Evolutionary conservation across 2,888 invertebrate genomes (phyloP).

Genomic region (Synergus gifuensis): DNA sequence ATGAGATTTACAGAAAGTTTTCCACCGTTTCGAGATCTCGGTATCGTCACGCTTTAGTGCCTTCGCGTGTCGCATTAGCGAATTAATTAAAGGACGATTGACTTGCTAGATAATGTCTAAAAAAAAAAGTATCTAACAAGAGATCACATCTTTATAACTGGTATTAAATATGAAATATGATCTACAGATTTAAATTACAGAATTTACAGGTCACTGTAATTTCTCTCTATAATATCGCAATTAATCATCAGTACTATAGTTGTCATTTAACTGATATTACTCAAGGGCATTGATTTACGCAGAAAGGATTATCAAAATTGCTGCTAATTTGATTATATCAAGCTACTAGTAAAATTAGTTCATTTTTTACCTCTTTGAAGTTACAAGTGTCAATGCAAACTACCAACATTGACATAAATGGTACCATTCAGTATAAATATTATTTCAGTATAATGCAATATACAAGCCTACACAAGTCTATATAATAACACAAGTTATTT

Average conservation of each 20-base stretch:
- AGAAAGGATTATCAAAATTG: neutral
- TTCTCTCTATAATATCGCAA: neutral
- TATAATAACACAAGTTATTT: neutral
- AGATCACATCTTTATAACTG: neutral
- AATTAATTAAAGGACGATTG: constrained; percentile 21
- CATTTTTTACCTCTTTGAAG: neutral
- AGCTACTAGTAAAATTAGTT: neutral
- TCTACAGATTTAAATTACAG: neutral
- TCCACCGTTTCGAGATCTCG: constrained; percentile 3
- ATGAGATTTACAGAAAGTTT: constrained; percentile 43
- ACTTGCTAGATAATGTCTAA: neutral
- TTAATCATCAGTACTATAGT: neutral
- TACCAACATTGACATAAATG: neutral
- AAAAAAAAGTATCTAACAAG: neutral
- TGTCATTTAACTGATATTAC: neutral
- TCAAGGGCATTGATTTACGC: neutral
- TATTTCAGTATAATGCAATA: neutral
- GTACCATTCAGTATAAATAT: too few relatives aligned
- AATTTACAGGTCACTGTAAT: neutral
- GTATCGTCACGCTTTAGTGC: constrained; percentile 9
- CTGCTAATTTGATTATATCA: neutral
- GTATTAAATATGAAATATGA: neutral
- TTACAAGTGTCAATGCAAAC: neutral
- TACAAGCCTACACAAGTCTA: too few relatives aligned
- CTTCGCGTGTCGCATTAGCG: constrained; percentile 18